Base-by-base conservation (phyloP, 1,140 invertebrate genomes). In the Psilanteris sp. region DNA sequence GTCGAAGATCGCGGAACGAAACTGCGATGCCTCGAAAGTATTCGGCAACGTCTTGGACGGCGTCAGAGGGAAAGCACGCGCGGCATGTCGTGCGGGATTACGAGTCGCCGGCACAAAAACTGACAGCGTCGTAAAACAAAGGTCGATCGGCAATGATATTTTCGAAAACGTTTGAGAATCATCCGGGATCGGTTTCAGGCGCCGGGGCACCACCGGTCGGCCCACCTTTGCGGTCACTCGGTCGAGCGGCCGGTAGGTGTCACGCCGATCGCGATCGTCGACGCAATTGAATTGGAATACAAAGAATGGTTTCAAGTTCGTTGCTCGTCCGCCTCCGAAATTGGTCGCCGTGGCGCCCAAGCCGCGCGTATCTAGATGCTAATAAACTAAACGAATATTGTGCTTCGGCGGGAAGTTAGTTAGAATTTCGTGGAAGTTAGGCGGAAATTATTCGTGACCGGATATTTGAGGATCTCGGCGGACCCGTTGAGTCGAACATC, bases 401-500 rank as follows among this genome's bases (percentile, higher is more conserved):
- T 50, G 43, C 43, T 11, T 18, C n/a, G 31, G 22, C 10, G 22
- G 34, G 8, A 31, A 39, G 41, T 52, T 50, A 43, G 34, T 50
- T 32, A 14, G 29, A 73, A 57, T 57, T 73, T 75, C 62, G 55
- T 57, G 48, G 52, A 68, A 68, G 54, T 68, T 52, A 18, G 48
- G 48, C 62, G 62, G 72, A 68, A 68, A 75, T 75, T 62, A 75
- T 68, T 68, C 62, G 55, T 68, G 72, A 68, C 72, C 72, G 72
- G 72, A 75, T 75, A 75, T 68, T 75, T 66, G 73, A 50, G 41
- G 73, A 73, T 77, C 55, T 61, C 44, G 52, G 43, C 54, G 36
- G 46, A 61, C 29, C 22, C 48, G 67, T 6, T 48, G 54, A 75
- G 67, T 62, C 64, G 71, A 71, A 83, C 74, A 83, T 83, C 66